Evolutionary conservation across 2,113 vertebrate species (phyloP).

Genomic region (Burhinus oedicnemus): DNA sequence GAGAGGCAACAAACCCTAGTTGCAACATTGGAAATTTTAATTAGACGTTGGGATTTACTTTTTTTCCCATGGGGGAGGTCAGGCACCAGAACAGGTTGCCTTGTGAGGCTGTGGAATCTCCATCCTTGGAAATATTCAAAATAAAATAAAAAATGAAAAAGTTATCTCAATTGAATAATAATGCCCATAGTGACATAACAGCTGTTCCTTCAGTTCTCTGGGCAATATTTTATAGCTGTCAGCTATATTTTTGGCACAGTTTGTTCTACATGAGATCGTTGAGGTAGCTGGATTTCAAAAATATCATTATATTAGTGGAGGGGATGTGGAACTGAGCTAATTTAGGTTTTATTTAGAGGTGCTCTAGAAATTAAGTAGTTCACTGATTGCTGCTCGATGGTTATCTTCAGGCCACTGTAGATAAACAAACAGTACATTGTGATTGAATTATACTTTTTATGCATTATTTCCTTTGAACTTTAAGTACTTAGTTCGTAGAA

Average conservation of each 20-base stretch:
- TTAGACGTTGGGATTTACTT: accelerated
- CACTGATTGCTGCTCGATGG: accelerated
- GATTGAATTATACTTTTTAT: not conserved
- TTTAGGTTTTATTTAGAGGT: not conserved
- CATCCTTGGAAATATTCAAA: not conserved
- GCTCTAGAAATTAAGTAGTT: not conserved
- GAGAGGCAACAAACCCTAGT: not conserved
- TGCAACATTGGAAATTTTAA: not conserved
- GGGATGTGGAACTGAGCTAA: not conserved
- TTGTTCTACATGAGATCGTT: not conserved
- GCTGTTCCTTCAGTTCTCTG: not conserved
- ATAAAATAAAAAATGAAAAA: not conserved
- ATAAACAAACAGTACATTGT: not conserved
- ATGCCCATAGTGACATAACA: not conserved
- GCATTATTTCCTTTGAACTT: not conserved
- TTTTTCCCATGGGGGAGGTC: not conserved
- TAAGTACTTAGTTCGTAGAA: not conserved
- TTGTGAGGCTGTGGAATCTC: not conserved
- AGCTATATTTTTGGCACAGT: not conserved
- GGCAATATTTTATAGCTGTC: slow-evolving; percentile 11
- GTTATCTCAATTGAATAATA: not conserved
- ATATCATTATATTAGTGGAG: not conserved
- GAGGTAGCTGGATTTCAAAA: not conserved
- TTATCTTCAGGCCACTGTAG: not conserved
- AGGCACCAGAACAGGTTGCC: not conserved